A percentile compares a stretch with the other conserved stretches of the same genome.
Evolutionary conservation across 1,140 invertebrate genomes (phyloP).

Genomic region (Dendroctonus ponderosae): DNA sequence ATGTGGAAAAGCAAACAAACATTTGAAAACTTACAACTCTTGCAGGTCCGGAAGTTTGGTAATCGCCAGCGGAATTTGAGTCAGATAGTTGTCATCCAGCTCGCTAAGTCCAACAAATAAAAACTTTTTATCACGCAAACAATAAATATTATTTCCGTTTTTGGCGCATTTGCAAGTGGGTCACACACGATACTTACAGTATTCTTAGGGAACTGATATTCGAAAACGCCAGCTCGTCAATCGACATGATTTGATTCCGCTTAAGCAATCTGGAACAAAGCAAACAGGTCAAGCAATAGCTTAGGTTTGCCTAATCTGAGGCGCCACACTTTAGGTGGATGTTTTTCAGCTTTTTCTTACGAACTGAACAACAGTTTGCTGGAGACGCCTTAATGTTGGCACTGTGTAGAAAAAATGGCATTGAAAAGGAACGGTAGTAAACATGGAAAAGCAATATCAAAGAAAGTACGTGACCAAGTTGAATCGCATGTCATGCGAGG

Average conservation of each 20-base stretch:
- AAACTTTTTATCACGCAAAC: too few species aligned
- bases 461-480: too few species aligned
- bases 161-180: background rate
- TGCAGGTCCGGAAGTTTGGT: slow-evolving; percentile 63
- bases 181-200: slow-evolving; percentile 61
- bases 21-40: slow-evolving; percentile 65
- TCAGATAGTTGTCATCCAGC: slow-evolving; percentile 71
- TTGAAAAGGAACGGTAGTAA: too few species aligned
- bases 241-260: slow-evolving; percentile 64
- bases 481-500: too few species aligned
- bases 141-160: background rate
- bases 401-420: too few species aligned
- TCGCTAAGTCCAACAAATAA: slow-evolving; percentile 57
- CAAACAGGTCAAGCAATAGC: too few species aligned
- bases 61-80: slow-evolving; percentile 63
- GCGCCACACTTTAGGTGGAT: too few species aligned
- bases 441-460: too few species aligned
- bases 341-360: too few species aligned
- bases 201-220: slow-evolving; percentile 65
- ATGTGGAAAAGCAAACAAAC: background rate
- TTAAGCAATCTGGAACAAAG: slow-evolving; percentile 61
- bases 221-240: slow-evolving; percentile 64
- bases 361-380: too few species aligned
- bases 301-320: too few species aligned
- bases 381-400: too few species aligned